Base-by-base conservation (phyloP, 2,888 invertebrate genomes). In the Cantharis rufa region DNA sequence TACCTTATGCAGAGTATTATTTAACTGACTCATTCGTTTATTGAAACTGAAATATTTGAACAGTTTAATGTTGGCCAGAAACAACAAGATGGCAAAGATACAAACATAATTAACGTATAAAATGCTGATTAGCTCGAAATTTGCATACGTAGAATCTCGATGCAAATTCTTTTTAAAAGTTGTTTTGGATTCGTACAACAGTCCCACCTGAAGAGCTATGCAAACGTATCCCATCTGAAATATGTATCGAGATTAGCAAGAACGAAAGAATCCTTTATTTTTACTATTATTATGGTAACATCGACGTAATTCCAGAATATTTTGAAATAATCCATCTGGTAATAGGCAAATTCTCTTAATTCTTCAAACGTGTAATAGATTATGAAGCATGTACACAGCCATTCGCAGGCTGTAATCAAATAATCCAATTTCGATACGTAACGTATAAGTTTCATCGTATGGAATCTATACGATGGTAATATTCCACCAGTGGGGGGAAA, bases 1-100 rank as follows among this genome's bases (percentile, higher is more conserved):
- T 66, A 75, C 73, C 32, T 72, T 75, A 72, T 82, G 83, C 85
- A 95, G 87, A 1, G 94, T 95, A 13, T 90, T 91, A 74, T 92
- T 93, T 73, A 95, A 90, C 85, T 94, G 94, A 1, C 92, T 90
- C 91, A 95, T 93, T 0, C 93, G 93, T 87, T 92, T 92, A 87
- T 93, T 94, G 84, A 95, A 93, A 83, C 92, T 92, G 80, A 94
- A 90, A 88, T 93, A 95, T 87, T 95, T 94, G 87, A 95, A 94
- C 68, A 94, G 89, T 89, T 94, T 94, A 70, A 94, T 90, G 91
- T 93, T 94, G 0, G 92, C 90, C 24, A 94, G 87, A 87, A 94
- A 94, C 10, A 92, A 89, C 62, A 91, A 89, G 13, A 93, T 85
- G 1, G 92, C 93, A 79, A 92, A 88, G 64, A 90, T 88, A 82